phyloP scores from a whole-genome alignment of 2,797 vertebrate genomes.

The Dromococcyx pavoninus region DNA sequence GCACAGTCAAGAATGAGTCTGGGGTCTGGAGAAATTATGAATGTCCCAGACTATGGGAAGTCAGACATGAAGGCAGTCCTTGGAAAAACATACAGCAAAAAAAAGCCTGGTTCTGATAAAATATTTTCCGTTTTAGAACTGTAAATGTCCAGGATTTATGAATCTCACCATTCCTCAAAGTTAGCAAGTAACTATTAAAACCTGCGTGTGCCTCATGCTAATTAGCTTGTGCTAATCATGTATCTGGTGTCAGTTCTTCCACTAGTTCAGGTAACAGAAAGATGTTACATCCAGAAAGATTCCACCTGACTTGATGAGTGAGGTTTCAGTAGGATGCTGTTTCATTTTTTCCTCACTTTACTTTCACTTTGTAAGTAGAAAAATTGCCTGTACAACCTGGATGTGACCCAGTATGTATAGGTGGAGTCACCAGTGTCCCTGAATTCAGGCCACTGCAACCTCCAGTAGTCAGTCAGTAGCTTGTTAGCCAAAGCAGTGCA shows the following conservation, averaged over 20 bases:
- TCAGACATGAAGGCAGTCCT: background rate
- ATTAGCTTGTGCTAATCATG: background rate
- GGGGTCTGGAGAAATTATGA: background rate
- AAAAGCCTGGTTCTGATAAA: background rate
- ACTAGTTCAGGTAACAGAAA: background rate
- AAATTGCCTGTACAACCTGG: background rate
- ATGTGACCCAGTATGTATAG: background rate
- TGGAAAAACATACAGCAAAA: background rate
- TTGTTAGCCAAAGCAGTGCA: background rate
- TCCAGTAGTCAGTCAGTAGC: background rate
- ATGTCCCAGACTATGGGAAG: background rate
- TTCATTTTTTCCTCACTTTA: background rate
- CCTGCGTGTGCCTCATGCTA: background rate
- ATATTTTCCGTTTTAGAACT: background rate
- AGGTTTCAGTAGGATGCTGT: background rate
- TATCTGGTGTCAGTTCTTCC: background rate
- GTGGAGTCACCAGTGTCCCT: background rate
- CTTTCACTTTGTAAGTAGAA: background rate
- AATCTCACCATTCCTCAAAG: background rate
- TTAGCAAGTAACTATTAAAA: background rate
- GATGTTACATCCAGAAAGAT: background rate
- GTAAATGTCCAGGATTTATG: background rate
- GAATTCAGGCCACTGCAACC: background rate
- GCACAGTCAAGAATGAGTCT: background rate
- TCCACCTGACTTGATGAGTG: background rate